Conservation (phyloP, 2,797 vertebrate genomes). For the Acanthopagrus latus region DNA sequence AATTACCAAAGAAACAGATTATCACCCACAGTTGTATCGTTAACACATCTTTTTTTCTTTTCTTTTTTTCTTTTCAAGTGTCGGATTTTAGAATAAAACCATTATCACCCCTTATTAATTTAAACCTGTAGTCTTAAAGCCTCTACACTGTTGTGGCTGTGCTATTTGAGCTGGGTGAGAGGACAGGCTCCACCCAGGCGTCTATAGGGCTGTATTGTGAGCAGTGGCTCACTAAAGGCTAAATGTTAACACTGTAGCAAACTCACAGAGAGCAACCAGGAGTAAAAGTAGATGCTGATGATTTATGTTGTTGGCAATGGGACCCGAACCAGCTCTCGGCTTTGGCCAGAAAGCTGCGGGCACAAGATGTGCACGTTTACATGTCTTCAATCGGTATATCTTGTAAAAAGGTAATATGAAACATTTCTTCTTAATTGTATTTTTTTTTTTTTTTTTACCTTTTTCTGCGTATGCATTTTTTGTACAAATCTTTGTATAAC, state of each 20-base stretch:
- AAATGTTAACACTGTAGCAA: constrained; percentile 67
- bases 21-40: constrained; percentile 66
- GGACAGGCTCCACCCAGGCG: constrained; percentile 42
- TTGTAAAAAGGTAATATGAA: constrained; percentile 86
- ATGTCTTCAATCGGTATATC: constrained; percentile 74
- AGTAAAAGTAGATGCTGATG: constrained; percentile 84
- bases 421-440: constrained; percentile 66
- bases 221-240: constrained; percentile 54
- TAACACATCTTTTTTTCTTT: constrained; percentile 53
- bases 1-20: constrained; percentile 70
- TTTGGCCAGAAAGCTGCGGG: constrained; percentile 71
- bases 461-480: constrained; percentile 55
- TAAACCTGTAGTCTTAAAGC: constrained; percentile 64
- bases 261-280: constrained; percentile 60
- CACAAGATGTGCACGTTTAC: constrained; percentile 73
- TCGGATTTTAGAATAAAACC: constrained; percentile 77
- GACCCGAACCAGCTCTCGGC: constrained; percentile 71
- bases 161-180: constrained; percentile 52
- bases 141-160: constrained; percentile 63
- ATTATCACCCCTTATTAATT: constrained; percentile 66
- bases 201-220: constrained; percentile 58
- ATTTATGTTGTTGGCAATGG: constrained; percentile 85
- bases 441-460: constrained; percentile 36
- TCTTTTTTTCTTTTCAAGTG: constrained; percentile 69
- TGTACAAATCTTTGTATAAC: constrained; percentile 83